phyloP scores from a whole-genome alignment of 2,888 invertebrate genomes.

The Gerosis bhagava region DNA sequence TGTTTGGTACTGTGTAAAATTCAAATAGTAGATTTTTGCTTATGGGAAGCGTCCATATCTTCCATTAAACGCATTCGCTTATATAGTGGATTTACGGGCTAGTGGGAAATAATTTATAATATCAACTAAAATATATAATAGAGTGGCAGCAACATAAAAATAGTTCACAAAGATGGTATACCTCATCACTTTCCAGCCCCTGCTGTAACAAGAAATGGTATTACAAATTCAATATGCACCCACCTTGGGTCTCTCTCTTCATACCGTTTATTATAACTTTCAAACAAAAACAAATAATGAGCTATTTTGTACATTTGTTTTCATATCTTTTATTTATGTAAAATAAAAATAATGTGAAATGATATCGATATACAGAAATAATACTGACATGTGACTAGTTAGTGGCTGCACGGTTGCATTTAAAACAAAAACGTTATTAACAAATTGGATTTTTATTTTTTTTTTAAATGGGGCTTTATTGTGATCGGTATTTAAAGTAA shows the following conservation, averaged over 20 bases:
- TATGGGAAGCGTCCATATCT: constrained; percentile 78
- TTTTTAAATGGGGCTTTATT: constrained; percentile 48
- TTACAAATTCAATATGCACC: constrained; percentile 82
- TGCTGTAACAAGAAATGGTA: constrained; percentile 89
- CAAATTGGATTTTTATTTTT: constrained; percentile 43
- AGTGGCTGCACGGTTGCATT: constrained; percentile 25
- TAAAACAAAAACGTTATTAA: constrained; percentile 39
- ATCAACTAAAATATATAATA: constrained; percentile 76
- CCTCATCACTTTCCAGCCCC: constrained; percentile 97
- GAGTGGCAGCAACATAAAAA: constrained; percentile 81
- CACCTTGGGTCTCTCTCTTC: constrained; percentile 76
- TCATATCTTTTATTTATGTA: constrained; percentile 22
- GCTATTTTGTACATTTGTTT: constrained; percentile 27
- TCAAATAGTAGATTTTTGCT: constrained; percentile 64
- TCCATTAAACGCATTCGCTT: constrained; percentile 77
- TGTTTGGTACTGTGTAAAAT: constrained; percentile 58
- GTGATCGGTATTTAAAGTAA: constrained; percentile 50
- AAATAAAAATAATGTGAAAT: constrained; percentile 35
- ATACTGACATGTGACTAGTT: constrained; percentile 28
- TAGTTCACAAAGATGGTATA: constrained; percentile 84
- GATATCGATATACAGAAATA: constrained; percentile 34
- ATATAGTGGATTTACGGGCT: constrained; percentile 68
- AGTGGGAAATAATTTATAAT: constrained; percentile 76
- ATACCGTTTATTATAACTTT: constrained; percentile 52
- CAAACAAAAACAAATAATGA: constrained; percentile 34